Percentiles rank a stretch among this genome's conserved stretches.
Conservation (phyloP, 2,113 vertebrate species). For the Psammodynastes pulverulentus region DNA sequence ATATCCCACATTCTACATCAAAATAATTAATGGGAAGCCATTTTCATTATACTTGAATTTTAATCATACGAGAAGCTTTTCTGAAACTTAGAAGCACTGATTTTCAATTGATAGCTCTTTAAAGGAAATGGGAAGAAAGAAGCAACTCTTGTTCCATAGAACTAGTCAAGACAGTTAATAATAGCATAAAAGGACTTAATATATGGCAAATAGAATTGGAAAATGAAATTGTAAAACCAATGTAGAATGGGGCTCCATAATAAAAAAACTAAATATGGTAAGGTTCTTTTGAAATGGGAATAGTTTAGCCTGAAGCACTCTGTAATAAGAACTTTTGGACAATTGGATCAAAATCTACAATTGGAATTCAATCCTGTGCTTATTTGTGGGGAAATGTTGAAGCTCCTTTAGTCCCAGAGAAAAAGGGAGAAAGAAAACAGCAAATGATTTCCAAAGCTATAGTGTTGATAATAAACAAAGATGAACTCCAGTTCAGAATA, state of each 20-base stretch:
- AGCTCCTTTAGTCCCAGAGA: neutral
- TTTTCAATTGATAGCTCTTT: neutral
- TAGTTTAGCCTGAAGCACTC: neutral
- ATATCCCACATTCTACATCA: constrained; percentile 11
- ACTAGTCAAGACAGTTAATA: neutral
- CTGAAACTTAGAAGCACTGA: constrained; percentile 1
- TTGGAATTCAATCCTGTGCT: neutral
- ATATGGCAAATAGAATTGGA: neutral
- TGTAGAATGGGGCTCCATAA: neutral
- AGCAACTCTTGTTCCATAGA: neutral
- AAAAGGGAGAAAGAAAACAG: neutral
- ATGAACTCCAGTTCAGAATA: neutral
- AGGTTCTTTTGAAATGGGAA: neutral
- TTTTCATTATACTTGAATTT: neutral
- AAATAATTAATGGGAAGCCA: constrained; percentile 30
- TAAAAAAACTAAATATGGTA: neutral
- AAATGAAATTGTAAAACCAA: neutral
- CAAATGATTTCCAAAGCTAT: neutral
- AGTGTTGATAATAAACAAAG: neutral
- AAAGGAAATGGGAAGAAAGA: neutral
- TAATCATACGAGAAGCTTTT: neutral
- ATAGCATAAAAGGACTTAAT: neutral
- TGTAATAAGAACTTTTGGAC: neutral
- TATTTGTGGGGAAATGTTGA: neutral
- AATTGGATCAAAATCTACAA: neutral